These are phyloP conservation scores for Nautilus pompilius DNA, from an alignment of 1,140 invertebrate genomes.

Conservation along the genomic window DNA sequence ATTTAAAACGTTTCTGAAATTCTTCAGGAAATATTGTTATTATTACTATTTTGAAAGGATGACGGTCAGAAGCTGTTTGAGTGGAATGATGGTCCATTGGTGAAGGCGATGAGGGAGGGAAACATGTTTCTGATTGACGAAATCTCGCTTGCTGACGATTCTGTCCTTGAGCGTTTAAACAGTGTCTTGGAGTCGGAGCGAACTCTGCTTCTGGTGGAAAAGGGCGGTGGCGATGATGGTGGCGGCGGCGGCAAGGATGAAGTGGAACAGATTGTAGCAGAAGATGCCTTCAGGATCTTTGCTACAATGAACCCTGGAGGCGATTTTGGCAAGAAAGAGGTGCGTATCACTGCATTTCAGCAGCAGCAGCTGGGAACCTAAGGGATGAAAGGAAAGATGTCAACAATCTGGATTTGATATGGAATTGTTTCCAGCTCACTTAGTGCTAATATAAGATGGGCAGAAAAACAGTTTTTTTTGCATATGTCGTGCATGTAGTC, in stretches of 20 bases:
- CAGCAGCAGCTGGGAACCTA: too few species aligned
- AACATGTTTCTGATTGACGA: slow-evolving; percentile 93
- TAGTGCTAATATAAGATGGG: too few species aligned
- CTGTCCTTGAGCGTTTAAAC: slow-evolving; percentile 95
- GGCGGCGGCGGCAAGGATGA: slow-evolving; percentile 28
- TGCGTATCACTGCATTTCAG: slow-evolving; percentile 40
- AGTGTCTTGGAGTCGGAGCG: slow-evolving; percentile 93
- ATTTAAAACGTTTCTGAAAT: too few species aligned
- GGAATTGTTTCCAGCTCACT: too few species aligned
- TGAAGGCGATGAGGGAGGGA: slow-evolving; percentile 85
- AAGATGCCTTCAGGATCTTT: slow-evolving; percentile 82
- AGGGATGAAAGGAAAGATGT: too few species aligned
- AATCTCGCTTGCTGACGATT: slow-evolving; percentile 98
- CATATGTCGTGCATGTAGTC: too few species aligned
- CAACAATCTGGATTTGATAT: too few species aligned
- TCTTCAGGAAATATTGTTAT: too few species aligned
- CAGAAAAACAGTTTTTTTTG: too few species aligned
- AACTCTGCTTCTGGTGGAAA: slow-evolving; percentile 86
- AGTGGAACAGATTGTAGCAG: slow-evolving; percentile 61
- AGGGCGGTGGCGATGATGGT: slow-evolving; percentile 54
- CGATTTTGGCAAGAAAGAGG: slow-evolving; percentile 99
- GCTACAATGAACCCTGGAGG: slow-evolving; percentile 99
- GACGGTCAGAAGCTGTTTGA: slow-evolving; percentile 74
- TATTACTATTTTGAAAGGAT: too few species aligned
- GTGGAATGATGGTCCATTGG: slow-evolving; percentile 95